Evolutionary conservation across 2,888 invertebrate species (phyloP), one percentile per base, ranked within the genome.

Genomic region (Netelia melanura): DNA sequence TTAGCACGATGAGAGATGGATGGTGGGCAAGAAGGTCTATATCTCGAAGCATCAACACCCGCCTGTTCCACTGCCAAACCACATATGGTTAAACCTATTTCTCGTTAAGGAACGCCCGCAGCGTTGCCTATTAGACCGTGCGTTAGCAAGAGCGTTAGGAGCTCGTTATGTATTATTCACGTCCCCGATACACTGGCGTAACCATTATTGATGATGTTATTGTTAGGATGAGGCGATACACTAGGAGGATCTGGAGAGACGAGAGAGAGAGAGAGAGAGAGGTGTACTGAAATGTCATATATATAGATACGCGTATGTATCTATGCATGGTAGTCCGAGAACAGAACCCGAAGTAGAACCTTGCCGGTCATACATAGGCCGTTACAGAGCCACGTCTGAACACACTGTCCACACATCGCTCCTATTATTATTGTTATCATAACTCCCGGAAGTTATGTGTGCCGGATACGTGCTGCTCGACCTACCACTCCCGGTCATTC

Each of bases 131-230:
- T 77, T 71, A 43, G 81, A 70, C 25, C 52, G 80, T 61, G 68
- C 74, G 78, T 84, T 65, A 72, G 64, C 72, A 48, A 43, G 67
- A 78, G 70, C 64, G 81, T 78, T 78, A 70, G 67, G 30, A 81
- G 75, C 81, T 83, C 80, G 84, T 85, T 85, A 87, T 84, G 82
- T 84, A 86, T 84, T 85, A 86, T 86, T 86, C 83, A 87, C 82
- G 82, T 85, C 77, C 56, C 81, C 80, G 77, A 85, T 85, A 80
- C 77, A 70, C 54, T 74, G 67, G 68, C 61, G 77, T 84, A 86
- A 86, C 84, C 77, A 61, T 84, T 87, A 84, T 85, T 87, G 86
- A 87, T 87, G 84, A 82, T 87, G 83, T 86, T 87, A 87, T 86
- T 86, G 84, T 86, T 87, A 78, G 75, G 58, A 74, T 43, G 70